Evolutionary conservation across 2,113 vertebrate genomes (phyloP).

Genomic region (Rhinolophus sinicus): DNA sequence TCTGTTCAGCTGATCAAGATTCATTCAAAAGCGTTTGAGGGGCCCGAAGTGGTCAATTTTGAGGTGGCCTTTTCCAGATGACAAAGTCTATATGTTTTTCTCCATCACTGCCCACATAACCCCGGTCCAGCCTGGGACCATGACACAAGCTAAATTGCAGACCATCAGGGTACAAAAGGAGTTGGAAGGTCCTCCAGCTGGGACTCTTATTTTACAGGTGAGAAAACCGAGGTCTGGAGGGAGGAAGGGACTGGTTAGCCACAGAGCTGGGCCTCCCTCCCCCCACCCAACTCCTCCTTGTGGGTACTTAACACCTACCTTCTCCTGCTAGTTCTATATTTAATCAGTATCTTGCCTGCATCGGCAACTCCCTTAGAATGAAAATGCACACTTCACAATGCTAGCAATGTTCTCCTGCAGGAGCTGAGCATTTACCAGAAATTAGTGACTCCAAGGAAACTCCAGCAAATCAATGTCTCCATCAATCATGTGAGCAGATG

Average conservation of each 20-base stretch:
- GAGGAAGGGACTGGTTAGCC: background rate
- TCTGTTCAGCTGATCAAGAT: background rate
- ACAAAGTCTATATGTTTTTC: background rate
- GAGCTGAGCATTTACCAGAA: background rate
- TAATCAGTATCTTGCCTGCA: background rate
- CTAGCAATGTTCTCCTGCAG: background rate
- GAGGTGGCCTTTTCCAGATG: background rate
- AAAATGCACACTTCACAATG: constrained; percentile 40
- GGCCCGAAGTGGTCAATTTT: accelerated
- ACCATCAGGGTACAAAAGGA: background rate
- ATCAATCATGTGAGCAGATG: background rate
- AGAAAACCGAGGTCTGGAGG: background rate
- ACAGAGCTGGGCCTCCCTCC: accelerated
- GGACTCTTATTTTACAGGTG: background rate
- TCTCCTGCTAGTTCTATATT: background rate
- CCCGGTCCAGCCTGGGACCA: background rate
- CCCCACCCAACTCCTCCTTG: background rate
- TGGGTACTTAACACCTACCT: background rate
- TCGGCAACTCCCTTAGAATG: background rate
- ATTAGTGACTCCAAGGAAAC: background rate
- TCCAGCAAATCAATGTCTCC: background rate
- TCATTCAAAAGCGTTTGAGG: background rate
- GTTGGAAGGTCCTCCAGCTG: background rate
- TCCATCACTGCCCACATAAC: background rate
- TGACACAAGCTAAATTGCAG: background rate